A percentile compares a stretch with the other conserved stretches of the same genome.
Conservation (phyloP, 2,113 vertebrate genomes). For the Garra rufa region DNA sequence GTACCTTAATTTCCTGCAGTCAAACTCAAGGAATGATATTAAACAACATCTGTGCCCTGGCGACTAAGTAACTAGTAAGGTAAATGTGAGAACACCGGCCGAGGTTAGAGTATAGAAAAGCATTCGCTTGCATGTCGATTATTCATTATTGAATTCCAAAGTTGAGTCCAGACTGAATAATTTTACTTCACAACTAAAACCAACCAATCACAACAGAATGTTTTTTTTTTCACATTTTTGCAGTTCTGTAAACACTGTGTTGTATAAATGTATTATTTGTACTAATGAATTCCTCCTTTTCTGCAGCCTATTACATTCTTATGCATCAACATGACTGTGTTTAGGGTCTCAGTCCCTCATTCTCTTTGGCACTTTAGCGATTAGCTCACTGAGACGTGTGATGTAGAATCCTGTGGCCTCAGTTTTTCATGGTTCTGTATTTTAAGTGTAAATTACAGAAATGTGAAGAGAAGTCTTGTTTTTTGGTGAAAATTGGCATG, state of each 20-base stretch:
- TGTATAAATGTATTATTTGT: background rate
- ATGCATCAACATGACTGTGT: background rate
- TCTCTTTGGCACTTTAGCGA: conserved; percentile 7
- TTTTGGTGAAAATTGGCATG: background rate
- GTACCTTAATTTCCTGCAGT: conserved; percentile 14
- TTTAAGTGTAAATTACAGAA: conserved; percentile 11
- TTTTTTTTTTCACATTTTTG: background rate
- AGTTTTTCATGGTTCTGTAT: background rate
- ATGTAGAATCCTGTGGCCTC: background rate
- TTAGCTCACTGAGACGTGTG: background rate
- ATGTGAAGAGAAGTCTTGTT: background rate
- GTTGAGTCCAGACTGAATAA: background rate
- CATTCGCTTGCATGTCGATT: conserved; percentile 3
- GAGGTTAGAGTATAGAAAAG: background rate
- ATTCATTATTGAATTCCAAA: conserved; percentile 10
- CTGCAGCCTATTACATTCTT: background rate
- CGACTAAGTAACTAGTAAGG: background rate
- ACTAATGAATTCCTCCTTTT: background rate
- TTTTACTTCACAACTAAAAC: background rate
- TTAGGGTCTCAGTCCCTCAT: background rate
- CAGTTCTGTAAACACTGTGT: background rate
- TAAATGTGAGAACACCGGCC: background rate
- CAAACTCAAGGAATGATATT: conserved; percentile 18
- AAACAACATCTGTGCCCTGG: background rate
- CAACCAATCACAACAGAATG: background rate